phyloP scores from a whole-genome alignment of 2,797 vertebrate genomes.

The Tiaroga cobitis region DNA sequence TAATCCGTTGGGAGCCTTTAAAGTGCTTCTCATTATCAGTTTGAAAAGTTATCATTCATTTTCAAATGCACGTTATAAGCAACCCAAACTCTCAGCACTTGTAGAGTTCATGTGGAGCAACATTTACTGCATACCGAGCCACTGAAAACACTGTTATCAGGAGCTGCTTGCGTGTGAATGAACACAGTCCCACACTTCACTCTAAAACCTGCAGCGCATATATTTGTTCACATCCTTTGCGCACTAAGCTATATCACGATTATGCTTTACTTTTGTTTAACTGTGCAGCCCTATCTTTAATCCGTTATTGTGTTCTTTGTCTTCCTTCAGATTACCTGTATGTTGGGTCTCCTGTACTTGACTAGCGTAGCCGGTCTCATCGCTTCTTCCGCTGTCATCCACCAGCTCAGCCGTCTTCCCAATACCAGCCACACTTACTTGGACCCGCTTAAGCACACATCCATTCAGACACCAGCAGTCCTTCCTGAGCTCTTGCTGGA shows the following conservation, averaged over 20 bases:
- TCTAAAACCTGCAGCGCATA: neutral
- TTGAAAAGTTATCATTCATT: neutral
- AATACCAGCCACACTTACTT: slow-evolving; percentile 61
- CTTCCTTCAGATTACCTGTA: slow-evolving; percentile 84
- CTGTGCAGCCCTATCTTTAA: neutral
- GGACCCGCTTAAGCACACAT: slow-evolving; percentile 51
- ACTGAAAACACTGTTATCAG: neutral
- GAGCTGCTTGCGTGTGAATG: neutral
- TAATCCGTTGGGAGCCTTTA: neutral
- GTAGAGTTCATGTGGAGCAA: too few species aligned
- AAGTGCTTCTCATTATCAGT: neutral
- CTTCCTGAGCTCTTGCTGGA: slow-evolving; percentile 59
- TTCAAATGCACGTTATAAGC: neutral
- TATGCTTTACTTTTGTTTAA: neutral
- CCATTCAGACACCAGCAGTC: slow-evolving; percentile 56
- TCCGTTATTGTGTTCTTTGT: neutral
- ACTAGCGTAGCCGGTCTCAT: slow-evolving; percentile 88
- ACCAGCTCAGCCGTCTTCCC: slow-evolving; percentile 77
- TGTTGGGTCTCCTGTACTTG: slow-evolving; percentile 90
- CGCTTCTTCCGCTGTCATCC: slow-evolving; percentile 80
- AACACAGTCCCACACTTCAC: neutral
- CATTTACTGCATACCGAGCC: neutral
- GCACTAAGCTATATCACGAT: neutral
- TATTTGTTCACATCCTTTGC: neutral
- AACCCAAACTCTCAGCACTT: too few species aligned